Base-by-base conservation (phyloP, 2,888 invertebrate genomes). In the Conus canariensis region DNA sequence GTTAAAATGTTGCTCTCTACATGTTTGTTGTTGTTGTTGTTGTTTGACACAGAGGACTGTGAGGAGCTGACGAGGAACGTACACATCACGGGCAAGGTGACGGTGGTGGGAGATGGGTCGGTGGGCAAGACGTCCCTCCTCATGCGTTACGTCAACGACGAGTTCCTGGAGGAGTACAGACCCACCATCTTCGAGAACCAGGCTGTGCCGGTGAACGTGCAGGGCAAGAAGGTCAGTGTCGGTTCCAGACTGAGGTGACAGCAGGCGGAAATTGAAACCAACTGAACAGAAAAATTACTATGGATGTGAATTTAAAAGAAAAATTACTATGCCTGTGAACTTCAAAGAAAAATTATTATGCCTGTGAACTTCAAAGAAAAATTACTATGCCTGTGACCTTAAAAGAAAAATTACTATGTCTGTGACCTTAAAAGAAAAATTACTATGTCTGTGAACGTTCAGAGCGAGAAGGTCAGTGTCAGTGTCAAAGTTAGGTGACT, bases 41-140 rank as follows among this genome's bases (percentile, higher is more conserved):
- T 64, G 16, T 64, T 16, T 64, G 45, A 7, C 77, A 1, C 85
- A 89, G 89, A 89, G 12, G 89, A 89, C 85, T 56, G 85, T 0
- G 89, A 89, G 74, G 85, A 85, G 77, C 59, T 89, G 85, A 67
- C 64, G 22, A 45, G 85, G 16, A 86, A 86, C 60, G 67, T 64
- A 64, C 85, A 85, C 58, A 58, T 89, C 85, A 85, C 85, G 25
- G 22, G 89, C 56, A 90, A 90, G 85, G 85, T 90, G 88, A 88
- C 88, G 60, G 88, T 88, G 74, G 90, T 90, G 19, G 90, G 90
- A 7, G 90, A 90, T 64, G 90, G 90, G 8, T 58, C 22, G 30
- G 88, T 88, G 88, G 90, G 90, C 60, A 90, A 90, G 80, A 90
- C 90, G 10, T 88, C 85, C 58, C 85, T 90, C 58, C 88, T 90